Evolutionary conservation across 2,113 vertebrate genomes (phyloP), one percentile per base, ranked within the genome.

Genomic region (Columbina picui): DNA sequence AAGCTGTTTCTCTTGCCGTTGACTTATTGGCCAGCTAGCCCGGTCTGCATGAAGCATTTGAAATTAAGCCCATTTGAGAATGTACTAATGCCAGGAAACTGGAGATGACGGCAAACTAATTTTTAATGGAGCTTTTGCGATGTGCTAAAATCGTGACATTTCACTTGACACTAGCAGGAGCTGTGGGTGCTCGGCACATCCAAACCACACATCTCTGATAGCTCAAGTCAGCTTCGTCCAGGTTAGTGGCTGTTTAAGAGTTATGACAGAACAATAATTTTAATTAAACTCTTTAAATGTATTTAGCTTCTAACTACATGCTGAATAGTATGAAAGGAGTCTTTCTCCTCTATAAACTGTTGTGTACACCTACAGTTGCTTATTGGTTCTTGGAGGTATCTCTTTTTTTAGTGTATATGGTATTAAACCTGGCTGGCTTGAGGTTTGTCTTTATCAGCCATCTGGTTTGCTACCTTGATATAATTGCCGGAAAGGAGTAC

Each of bases 51-150:
- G 63, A 30, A 59, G 32, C 15, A 25, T 29, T 41, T 36, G 56
- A 50, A 89, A 81, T 14, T 23, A 83, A 92, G 26, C 68, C 79
- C 55, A 21, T 30, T 41, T 0, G 1, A 60, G 80, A 61, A n/a
- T 2, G 36, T 12, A 13, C 68, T 12, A 22, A 38, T 81, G 83
- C 63, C 74, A 76, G 89, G 50, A 52, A 70, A 64, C 14, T 39
- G 79, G 63, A 65, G 79, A 57, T 15, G 86, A 49, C 76, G 41
- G 55, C 2, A 38, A 86, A 95, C 89, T 91, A 39, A 88, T 91
- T 79, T 87, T 94, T 85, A 69, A 80, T 22, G 85, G 75, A 26
- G 63, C 67, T 79, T 90, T 85, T 76, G 69, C 59, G 60, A 45
- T 21, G 13, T 10, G 65, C 29, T 53, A n/a, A 47, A 77, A 34